phyloP scores from a whole-genome alignment of 2,888 invertebrate species.

The Drosophila crucigera region DNA sequence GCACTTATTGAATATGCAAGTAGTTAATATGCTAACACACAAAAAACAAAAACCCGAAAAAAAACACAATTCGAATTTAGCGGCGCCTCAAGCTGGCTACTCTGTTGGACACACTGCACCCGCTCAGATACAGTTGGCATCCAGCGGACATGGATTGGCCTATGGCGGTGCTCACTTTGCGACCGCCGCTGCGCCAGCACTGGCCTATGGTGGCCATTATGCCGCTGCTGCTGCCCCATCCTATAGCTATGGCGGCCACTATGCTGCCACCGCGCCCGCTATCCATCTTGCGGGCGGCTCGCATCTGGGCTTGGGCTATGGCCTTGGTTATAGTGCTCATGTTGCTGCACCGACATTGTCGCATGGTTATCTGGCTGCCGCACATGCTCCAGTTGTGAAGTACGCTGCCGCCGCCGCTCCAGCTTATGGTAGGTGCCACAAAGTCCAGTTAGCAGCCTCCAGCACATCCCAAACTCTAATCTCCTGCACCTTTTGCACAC shows the following conservation, averaged over 20 bases:
- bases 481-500: slow-evolving; percentile 37
- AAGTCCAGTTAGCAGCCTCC: not conserved
- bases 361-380: slow-evolving; percentile 69
- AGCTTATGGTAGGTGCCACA: slow-evolving; percentile 77
- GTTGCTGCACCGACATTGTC: slow-evolving; percentile 60
- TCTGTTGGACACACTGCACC: slow-evolving; percentile 74
- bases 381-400: slow-evolving; percentile 72
- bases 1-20: slow-evolving; percentile 50
- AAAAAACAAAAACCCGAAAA: slow-evolving; percentile 7
- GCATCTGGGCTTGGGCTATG: slow-evolving; percentile 52
- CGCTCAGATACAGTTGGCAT: slow-evolving; percentile 61
- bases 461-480: slow-evolving; percentile 9
- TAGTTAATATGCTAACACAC: slow-evolving; percentile 55
- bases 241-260: slow-evolving; percentile 28
- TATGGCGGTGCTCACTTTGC: slow-evolving; percentile 63
- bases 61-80: slow-evolving; percentile 39
- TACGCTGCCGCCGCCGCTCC: slow-evolving; percentile 81
- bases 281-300: slow-evolving; percentile 44
- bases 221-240: slow-evolving; percentile 21
- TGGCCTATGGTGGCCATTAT: slow-evolving; percentile 63
- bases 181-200: slow-evolving; percentile 49
- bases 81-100: slow-evolving; percentile 59
- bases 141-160: slow-evolving; percentile 52
- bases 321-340: slow-evolving; percentile 54
- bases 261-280: slow-evolving; percentile 52